Evolutionary conservation across 2,113 vertebrate species (phyloP), one percentile per base, ranked within the genome.

Genomic region (Ifrita kowaldi): DNA sequence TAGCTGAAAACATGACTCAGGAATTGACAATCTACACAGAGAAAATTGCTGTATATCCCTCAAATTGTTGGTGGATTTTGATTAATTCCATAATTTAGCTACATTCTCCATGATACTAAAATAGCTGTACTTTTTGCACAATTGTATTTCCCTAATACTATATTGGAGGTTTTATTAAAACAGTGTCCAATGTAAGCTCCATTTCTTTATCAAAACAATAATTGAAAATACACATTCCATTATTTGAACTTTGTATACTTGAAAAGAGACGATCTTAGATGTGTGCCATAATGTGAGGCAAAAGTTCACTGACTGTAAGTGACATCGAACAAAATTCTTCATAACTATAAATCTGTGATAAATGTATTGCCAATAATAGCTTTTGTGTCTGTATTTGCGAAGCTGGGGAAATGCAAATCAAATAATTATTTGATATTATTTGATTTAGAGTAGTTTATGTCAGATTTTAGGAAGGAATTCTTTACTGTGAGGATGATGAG

Each of bases 101-200:
- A 42, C 13, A 35, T 94, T 91, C 7, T 62, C 11, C 28, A 19
- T 21, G 24, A n/a, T 28, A 53, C 24, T 47, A 60, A 92, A 65
- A 20, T 62, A 91, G 35, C 11, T 3, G 2, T 35, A 30, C 11
- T 75, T 91, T 7, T 14, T 60, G 3, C 41, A 52, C 32, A 62
- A 50, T 63, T 84, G 88, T 95, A 79, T 89, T 91, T 80, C 46
- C 35, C 10, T 85, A 47, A 69, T 85, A 73, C 28, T 62, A 28
- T 52, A 70, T 44, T 65, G 28, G 76, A 75, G 26, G 84, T 82
- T 97, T 94, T 94, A 85, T 84, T 90, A 94, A 52, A 95, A 91
- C 4, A 16, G 11, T 62, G 22, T 35, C 21, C 6, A 16, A 50
- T 71, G 49, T 63, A 41, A 70, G 3, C 3, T 50, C 13, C 27